Evolutionary conservation across 2,888 invertebrate species (phyloP).

Genomic region (Tinea semifulvella): DNA sequence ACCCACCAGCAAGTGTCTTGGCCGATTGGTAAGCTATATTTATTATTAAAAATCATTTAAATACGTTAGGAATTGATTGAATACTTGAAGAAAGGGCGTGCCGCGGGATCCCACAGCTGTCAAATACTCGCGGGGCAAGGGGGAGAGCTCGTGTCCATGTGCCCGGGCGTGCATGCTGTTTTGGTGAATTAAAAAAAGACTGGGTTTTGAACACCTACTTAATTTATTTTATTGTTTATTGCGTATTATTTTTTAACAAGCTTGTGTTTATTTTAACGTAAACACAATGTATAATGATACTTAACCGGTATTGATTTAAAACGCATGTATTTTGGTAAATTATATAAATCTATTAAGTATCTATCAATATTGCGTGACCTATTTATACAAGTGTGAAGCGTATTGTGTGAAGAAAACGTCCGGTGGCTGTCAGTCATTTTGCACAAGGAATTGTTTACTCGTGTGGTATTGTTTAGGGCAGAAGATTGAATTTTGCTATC

Average conservation of each 20-base stretch:
- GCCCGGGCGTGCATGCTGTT: conserved; percentile 29
- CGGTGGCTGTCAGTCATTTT: conserved; percentile 5
- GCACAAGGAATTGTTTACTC: conserved; percentile 4
- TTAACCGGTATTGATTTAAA: too few species aligned
- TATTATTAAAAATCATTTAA: too few species aligned
- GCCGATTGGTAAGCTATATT: conserved; percentile 77
- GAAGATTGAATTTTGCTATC: neutral
- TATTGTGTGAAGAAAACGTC: conserved; percentile 2
- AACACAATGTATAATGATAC: too few species aligned
- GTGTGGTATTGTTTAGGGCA: conserved; percentile 3
- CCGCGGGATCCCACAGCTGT: conserved; percentile 30
- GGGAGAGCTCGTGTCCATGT: conserved; percentile 32
- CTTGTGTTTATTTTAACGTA: too few species aligned
- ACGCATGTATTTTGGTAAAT: too few species aligned
- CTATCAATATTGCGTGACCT: neutral
- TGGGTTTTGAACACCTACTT: too few species aligned
- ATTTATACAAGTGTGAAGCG: too few species aligned
- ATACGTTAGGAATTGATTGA: conserved; percentile 14
- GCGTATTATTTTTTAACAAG: neutral
- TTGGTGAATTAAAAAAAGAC: too few species aligned
- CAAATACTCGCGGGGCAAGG: conserved; percentile 23
- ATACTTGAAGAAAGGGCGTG: conserved; percentile 37
- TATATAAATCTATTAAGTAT: too few species aligned
- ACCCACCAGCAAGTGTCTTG: conserved; percentile 84
- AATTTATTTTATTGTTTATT: too few species aligned